Evolutionary conservation across 2,113 vertebrate species (phyloP).

Genomic region (Arizona elegans): DNA sequence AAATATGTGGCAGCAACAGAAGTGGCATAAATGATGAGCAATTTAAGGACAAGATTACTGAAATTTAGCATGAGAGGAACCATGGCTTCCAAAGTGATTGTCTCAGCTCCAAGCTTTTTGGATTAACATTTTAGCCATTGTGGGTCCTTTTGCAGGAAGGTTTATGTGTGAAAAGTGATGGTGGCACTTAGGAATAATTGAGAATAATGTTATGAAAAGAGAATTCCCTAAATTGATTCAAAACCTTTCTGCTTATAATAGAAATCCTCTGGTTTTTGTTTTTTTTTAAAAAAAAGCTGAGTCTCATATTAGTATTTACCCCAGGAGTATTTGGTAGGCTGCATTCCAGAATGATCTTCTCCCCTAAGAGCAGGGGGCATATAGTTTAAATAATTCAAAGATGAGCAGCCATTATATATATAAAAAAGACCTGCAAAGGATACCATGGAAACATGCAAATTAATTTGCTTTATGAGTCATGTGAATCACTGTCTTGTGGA

Average conservation of each 20-base stretch:
- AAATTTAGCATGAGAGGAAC: neutral
- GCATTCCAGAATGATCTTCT: neutral
- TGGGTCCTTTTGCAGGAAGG: neutral
- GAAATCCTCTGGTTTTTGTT: neutral
- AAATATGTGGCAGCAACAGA: neutral
- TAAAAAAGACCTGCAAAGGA: neutral
- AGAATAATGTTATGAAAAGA: neutral
- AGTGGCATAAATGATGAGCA: neutral
- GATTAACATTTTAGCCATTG: neutral
- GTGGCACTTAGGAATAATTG: neutral
- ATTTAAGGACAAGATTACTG: neutral
- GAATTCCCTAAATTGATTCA: neutral
- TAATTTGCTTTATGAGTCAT: conserved; percentile 6
- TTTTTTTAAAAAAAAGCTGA: no score
- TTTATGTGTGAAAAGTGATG: neutral
- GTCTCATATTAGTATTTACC: neutral
- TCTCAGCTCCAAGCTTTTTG: neutral
- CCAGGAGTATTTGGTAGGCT: neutral
- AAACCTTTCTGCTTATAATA: neutral
- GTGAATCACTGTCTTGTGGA: neutral
- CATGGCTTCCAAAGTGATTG: neutral
- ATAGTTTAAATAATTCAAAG: neutral
- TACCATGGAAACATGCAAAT: conserved; percentile 6
- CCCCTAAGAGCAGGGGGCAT: neutral
- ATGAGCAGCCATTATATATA: neutral